These are phyloP conservation scores for Drosophila histrio DNA, from an alignment of 2,888 invertebrate genomes.

Conservation along the genomic window DNA sequence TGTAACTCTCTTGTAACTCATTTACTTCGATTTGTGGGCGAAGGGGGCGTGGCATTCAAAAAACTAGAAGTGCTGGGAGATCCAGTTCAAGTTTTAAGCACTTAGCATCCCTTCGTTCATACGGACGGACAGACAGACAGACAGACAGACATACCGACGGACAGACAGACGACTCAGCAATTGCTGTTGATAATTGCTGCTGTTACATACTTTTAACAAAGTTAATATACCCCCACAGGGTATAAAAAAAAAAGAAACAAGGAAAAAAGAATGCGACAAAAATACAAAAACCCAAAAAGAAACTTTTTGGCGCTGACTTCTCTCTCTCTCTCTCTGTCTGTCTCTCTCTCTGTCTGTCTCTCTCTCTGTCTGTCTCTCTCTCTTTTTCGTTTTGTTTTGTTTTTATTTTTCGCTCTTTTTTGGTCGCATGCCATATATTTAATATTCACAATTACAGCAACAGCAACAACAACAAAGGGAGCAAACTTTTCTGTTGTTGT, in stretches of 20 bases:
- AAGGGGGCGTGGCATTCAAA: too few relatives aligned
- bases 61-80: too few relatives aligned
- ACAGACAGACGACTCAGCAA: too few relatives aligned
- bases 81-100: too few relatives aligned
- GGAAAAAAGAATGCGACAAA: not conserved
- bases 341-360: not conserved
- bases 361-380: not conserved
- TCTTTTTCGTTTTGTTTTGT: conserved; percentile 1
- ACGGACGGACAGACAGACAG: too few relatives aligned
- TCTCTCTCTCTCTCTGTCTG: not conserved
- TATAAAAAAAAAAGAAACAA: not conserved
- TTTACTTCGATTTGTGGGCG: too few relatives aligned
- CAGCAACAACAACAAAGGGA: conserved; percentile 22
- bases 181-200: too few relatives aligned
- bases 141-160: too few relatives aligned
- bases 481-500: conserved; percentile 5
- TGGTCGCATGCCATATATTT: conserved; percentile 47
- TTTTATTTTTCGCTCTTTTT: conserved; percentile 1
- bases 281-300: not conserved
- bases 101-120: too few relatives aligned
- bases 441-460: conserved; percentile 70
- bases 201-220: too few relatives aligned
- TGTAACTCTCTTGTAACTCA: too few relatives aligned
- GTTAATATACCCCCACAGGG: too few relatives aligned
- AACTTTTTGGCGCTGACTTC: conserved; percentile 43